Conservation (phyloP, 2,888 invertebrate species). For the Tenthredo distinguenda region DNA sequence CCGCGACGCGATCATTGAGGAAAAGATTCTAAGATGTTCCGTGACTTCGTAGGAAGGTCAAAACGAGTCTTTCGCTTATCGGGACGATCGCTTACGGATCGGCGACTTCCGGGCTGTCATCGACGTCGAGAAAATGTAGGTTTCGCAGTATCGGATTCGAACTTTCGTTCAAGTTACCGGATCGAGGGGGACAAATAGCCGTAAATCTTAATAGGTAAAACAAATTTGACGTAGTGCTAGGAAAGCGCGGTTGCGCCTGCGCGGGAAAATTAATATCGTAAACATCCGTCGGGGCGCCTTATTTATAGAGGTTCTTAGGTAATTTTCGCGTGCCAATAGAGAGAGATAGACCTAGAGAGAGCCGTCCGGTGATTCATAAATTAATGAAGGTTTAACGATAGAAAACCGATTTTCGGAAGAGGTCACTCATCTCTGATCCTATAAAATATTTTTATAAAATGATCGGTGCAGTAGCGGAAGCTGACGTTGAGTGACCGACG, state of each 20-base stretch:
- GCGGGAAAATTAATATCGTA: conserved; percentile 47
- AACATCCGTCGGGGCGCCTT: conserved; percentile 48
- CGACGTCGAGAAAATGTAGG: neutral
- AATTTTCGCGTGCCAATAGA: conserved; percentile 50
- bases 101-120: neutral
- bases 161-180: neutral
- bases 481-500: neutral
- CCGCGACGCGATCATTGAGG: neutral
- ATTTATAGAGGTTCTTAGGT: conserved; percentile 41
- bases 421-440: neutral
- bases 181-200: conserved; percentile 41
- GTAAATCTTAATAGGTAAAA: conserved; percentile 48
- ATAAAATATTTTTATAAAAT: neutral
- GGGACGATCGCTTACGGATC: neutral
- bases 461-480: too few relatives aligned
- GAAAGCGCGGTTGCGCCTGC: conserved; percentile 24
- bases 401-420: neutral
- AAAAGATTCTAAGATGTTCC: neutral
- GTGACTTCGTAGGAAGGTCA: neutral
- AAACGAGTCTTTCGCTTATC: too few relatives aligned
- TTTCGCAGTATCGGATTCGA: neutral
- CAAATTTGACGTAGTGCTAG: conserved; percentile 28
- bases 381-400: conserved; percentile 1
- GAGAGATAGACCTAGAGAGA: conserved; percentile 30
- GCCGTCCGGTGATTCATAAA: conserved; percentile 6